These are phyloP conservation scores for Baccha elongata DNA, from an alignment of 2,888 invertebrate species.

Conservation along the genomic window DNA sequence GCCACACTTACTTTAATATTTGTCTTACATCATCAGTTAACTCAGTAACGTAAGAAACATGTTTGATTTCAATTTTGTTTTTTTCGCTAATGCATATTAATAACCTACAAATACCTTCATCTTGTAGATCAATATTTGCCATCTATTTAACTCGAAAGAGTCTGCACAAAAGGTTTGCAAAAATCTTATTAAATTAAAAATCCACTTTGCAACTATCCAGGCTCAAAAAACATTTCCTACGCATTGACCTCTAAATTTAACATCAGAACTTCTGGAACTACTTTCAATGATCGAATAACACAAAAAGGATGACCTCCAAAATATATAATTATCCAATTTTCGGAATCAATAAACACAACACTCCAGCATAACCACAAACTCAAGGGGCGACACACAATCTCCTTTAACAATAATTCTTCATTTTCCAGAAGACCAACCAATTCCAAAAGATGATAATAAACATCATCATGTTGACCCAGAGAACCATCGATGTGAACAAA, in stretches of 20 bases:
- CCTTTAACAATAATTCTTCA: slow-evolving; percentile 34
- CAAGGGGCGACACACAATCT: slow-evolving; percentile 27
- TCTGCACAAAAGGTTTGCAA: too few species aligned
- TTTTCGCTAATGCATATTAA: too few species aligned
- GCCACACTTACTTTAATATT: too few species aligned
- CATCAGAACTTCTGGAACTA: background rate
- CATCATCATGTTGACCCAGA: slow-evolving; percentile 63
- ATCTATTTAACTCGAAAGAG: too few species aligned
- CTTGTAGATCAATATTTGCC: too few species aligned
- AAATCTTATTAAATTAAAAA: too few species aligned
- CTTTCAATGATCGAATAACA: slow-evolving; percentile 61
- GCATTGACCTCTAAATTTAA: background rate
- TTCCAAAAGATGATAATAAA: background rate
- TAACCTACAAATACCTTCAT: too few species aligned
- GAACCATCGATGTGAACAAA: slow-evolving; percentile 53
- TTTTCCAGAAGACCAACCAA: slow-evolving; percentile 12
- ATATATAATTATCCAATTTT: slow-evolving; percentile 39
- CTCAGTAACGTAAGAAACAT: too few species aligned
- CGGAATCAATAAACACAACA: slow-evolving; percentile 11
- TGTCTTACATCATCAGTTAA: too few species aligned
- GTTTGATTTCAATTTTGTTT: too few species aligned
- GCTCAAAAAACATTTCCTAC: too few species aligned
- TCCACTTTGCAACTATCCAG: too few species aligned
- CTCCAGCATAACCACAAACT: slow-evolving; percentile 13
- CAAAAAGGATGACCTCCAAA: slow-evolving; percentile 45